These are phyloP conservation scores for Pseudorectes ferrugineus DNA, from an alignment of 2,113 vertebrate genomes.

Conservation along the genomic window DNA sequence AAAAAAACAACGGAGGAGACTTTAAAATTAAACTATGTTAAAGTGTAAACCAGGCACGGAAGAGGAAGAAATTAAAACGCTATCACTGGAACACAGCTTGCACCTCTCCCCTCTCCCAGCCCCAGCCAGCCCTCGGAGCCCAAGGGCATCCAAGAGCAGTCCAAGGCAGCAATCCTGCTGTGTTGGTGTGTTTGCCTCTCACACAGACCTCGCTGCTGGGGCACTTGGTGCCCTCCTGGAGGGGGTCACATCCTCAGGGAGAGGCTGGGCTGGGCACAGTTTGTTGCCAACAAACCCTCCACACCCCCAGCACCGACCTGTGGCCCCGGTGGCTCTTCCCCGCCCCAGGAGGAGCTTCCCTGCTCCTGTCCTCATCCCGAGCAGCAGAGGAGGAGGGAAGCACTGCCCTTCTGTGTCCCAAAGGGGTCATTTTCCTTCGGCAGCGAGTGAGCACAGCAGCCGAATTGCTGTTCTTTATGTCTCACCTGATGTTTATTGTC, in stretches of 20 bases:
- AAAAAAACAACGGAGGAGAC: not conserved
- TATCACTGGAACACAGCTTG: slow-evolving; percentile 27
- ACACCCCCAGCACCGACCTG: not conserved
- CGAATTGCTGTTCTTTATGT: not conserved
- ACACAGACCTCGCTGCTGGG: not conserved
- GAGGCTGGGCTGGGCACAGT: not conserved
- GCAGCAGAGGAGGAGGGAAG: not conserved
- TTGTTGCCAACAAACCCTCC: not conserved
- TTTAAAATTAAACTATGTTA: slow-evolving; percentile 50
- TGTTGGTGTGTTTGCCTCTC: not conserved
- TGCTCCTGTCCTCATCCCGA: not conserved
- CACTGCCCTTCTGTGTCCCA: not conserved
- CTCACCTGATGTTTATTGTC: not conserved
- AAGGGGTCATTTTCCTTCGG: not conserved
- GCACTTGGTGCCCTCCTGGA: not conserved
- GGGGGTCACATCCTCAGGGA: not conserved
- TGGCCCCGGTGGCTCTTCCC: not conserved
- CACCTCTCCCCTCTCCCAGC: not conserved
- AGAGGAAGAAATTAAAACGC: slow-evolving; percentile 43
- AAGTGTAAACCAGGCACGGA: slow-evolving; percentile 44
- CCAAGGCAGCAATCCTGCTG: not conserved
- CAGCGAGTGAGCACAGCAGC: not conserved
- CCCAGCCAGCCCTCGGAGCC: not conserved
- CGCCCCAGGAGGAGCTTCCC: not conserved
- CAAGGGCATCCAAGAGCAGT: not conserved